phyloP scores from a whole-genome alignment of 2,888 invertebrate species.

The Nemotelus pantherinus region DNA sequence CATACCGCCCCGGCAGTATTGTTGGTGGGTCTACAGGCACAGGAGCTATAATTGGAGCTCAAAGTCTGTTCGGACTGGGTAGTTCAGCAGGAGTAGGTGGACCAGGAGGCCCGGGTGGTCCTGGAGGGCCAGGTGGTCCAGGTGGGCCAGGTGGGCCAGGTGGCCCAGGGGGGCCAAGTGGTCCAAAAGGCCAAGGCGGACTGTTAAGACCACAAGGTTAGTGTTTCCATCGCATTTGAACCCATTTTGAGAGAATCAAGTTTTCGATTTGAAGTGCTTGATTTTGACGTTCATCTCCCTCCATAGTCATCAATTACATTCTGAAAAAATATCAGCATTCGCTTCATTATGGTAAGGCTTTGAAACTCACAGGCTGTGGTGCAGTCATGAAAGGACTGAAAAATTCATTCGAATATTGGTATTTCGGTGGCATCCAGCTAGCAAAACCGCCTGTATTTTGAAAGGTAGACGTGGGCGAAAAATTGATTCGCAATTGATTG shows the following conservation, averaged over 20 bases:
- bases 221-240: neutral
- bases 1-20: constrained; percentile 45
- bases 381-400: constrained; percentile 53
- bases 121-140: constrained; percentile 46
- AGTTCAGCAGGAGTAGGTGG: constrained; percentile 56
- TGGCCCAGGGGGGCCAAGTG: constrained; percentile 57
- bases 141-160: constrained; percentile 51
- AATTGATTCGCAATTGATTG: too few species aligned
- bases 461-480: too few species aligned
- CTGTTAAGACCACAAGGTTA: constrained; percentile 57
- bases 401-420: too few species aligned
- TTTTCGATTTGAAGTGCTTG: too few species aligned
- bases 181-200: constrained; percentile 65
- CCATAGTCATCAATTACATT: too few species aligned
- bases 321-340: neutral
- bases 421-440: too few species aligned
- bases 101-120: constrained; percentile 58
- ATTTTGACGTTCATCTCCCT: too few species aligned
- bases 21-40: constrained; percentile 53
- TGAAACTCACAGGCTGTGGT: neutral
- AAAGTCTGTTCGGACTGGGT: constrained; percentile 56
- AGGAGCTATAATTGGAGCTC: constrained; percentile 54
- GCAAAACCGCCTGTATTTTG: too few species aligned
- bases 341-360: constrained; percentile 41
- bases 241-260: too few species aligned